Base-by-base conservation (phyloP, 2,888 invertebrate genomes). In the Meloe dianella region DNA sequence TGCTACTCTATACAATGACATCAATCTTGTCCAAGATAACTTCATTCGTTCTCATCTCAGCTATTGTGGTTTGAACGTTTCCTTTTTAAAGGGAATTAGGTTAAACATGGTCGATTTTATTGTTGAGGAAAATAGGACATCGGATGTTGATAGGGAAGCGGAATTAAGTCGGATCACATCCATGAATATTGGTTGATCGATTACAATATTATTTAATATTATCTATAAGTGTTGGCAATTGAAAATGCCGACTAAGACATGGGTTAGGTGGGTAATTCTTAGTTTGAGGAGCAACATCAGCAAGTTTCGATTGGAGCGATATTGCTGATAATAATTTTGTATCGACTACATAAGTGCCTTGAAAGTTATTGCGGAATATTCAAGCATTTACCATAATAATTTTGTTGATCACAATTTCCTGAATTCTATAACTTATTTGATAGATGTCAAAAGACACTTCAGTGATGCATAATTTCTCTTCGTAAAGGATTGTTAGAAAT, bases 11-110 rank as follows among this genome's bases (percentile, higher is more conserved):
- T 68, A 68, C 68, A 68, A 61, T 27, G 63, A 54, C 67, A 67
- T 67, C 67, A 67, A 67, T 67, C 67, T 67, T 64, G 57, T 58
- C 24, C 54, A 61, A 67, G 67, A 67, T 67, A 67, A 64, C 67
- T 67, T 64, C 47, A 67, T 67, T 67, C 64, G 27, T 17, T n/a
- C 47, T 54, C 24, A 27, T 54, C 24, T 27, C 54, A 27, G 12
- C 54, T 54, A 54, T 54, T 51, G 47, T 51, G 22, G 10, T 60
- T 35, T 10, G 38, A 24, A 8, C 29, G 29, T 57, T 35, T 30
- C 61, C 57, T 32, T 64, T 60, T 61, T 60, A 17, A 38, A 41
- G 8, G 5, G 24, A 27, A 54, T 54, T 24, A 24, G 14, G 24
- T 54, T 54, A 12, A 54, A 54, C 14, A 24, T 24, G 54, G 22